Percentiles rank a stretch among this genome's conserved stretches.
Conservation (phyloP, 2,113 vertebrate genomes). For the Origma solitaria region DNA sequence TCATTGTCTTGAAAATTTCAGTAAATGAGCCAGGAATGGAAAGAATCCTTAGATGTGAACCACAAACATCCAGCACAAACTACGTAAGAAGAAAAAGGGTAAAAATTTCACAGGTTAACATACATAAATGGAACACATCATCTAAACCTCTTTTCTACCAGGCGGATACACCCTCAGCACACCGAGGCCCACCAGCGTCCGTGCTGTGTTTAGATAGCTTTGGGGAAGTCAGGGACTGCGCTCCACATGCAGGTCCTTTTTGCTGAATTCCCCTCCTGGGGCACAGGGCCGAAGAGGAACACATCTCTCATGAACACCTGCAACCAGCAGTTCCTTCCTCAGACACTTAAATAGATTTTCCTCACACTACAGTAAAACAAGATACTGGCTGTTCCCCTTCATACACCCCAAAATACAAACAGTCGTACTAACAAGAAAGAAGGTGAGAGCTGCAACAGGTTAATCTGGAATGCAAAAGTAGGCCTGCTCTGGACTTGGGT, state of each 20-base stretch:
- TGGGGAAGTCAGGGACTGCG: conserved; percentile 54
- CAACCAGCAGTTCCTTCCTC: conserved; percentile 56
- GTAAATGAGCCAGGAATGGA: not conserved
- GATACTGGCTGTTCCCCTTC: conserved; percentile 35
- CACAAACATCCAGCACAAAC: not conserved
- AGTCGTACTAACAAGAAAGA: not conserved
- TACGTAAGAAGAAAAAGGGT: not conserved
- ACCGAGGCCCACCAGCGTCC: fast-evolving
- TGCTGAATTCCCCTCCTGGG: conserved; percentile 70
- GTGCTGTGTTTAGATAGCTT: conserved; percentile 7
- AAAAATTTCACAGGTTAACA: not conserved
- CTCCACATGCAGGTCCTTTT: conserved; percentile 15
- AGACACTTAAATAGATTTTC: conserved; percentile 44
- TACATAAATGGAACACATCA: not conserved
- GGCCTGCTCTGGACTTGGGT: not conserved
- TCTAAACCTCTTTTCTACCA: not conserved
- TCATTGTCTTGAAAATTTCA: not conserved
- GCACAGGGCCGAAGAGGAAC: conserved; percentile 61
- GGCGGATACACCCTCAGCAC: not conserved
- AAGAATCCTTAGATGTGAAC: not conserved
- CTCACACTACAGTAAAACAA: not conserved
- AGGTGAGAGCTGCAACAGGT: not conserved
- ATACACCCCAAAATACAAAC: not conserved
- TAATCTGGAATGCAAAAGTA: not conserved
- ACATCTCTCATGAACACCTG: conserved; percentile 63